Evolutionary conservation across 2,888 invertebrate species (phyloP), one percentile per base, ranked within the genome.

Genomic region (Theristus sp.): DNA sequence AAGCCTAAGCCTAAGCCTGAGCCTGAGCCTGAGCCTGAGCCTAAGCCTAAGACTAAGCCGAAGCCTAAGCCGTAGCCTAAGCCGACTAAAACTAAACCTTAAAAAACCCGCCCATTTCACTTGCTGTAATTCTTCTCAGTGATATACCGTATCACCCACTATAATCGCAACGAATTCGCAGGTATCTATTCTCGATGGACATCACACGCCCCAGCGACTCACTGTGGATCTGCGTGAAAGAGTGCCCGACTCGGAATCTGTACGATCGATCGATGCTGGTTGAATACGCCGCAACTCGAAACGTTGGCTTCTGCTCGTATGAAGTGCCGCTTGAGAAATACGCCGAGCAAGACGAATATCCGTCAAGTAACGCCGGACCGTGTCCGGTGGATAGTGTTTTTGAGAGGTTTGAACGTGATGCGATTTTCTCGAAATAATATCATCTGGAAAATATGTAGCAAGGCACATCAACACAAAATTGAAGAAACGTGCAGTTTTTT

Each of bases 171-270:
- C n/a, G n/a, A n/a, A n/a, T 38, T 38, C 10, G 6, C 69, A 82
- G 82, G 59, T 84, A 82, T 72, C 78, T 93, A 53, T 84, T 91
- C 68, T 90, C 87, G 74, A 83, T 89, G 78, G 85, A 90, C 74
- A 78, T 87, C 1, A 81, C 80, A 62, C 82, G 89, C 71, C 78
- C 89, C 20, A 81, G 82, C 61, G 80, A 83, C 63, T 85, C 89
- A 0, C 75, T 89, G 25, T 87, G 88, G 77, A 84, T 93, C 65
- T 93, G 93, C 75, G 89, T 93, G 0, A 84, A 86, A 69, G 77
- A 84, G 74, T 93, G 93, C 73, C 93, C 93, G 0, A 81, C 81
- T 62, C 79, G 76, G 62, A 81, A 81, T 29, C 73, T 91, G 67
- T 75, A 75, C 1, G 78, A 78, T n/a, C 75, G 84, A 10, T 71